phyloP scores from a whole-genome alignment of 2,888 invertebrate species.

The Reticulitermes lucifugus region DNA sequence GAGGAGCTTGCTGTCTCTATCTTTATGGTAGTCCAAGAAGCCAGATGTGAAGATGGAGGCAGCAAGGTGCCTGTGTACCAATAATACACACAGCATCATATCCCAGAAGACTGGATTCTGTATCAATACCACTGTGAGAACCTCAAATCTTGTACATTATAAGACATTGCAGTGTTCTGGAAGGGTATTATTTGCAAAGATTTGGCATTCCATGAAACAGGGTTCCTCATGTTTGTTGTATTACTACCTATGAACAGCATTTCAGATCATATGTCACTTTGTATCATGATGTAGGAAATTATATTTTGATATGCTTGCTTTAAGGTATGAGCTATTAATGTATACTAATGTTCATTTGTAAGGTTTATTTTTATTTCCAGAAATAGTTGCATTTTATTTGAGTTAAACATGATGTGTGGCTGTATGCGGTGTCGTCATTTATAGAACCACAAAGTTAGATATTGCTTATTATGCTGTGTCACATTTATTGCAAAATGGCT shows the following conservation, averaged over 20 bases:
- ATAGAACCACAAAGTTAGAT: neutral
- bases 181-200: neutral
- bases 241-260: neutral
- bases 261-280: neutral
- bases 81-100: too few relatives aligned
- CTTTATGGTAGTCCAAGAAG: too few relatives aligned
- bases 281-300: too few relatives aligned
- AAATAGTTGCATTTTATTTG: neutral
- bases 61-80: too few relatives aligned
- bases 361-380: neutral
- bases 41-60: too few relatives aligned
- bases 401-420: neutral
- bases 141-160: too few relatives aligned
- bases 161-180: neutral
- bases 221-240: neutral
- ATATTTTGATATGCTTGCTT: neutral
- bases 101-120: too few relatives aligned
- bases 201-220: constrained; percentile 17
- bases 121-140: too few relatives aligned
- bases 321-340: too few relatives aligned
- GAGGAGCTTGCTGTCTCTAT: too few relatives aligned
- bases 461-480: neutral
- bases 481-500: neutral
- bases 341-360: neutral
- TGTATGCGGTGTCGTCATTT: neutral